phyloP scores from a whole-genome alignment of 64 coral and sea anemone species.

The Cladopsammia gracilis region DNA sequence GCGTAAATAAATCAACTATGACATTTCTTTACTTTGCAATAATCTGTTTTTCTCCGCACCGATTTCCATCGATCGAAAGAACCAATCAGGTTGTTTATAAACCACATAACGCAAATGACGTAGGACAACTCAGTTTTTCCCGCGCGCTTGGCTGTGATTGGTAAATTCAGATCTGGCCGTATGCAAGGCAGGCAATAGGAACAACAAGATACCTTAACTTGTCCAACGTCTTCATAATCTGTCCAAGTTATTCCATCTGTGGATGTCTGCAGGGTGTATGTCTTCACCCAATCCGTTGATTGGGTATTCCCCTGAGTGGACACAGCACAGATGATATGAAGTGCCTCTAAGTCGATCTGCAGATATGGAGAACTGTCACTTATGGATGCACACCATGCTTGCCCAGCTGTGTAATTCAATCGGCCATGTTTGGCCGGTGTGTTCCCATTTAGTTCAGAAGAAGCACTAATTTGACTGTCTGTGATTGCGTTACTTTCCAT shows the following conservation, averaged over 20 bases:
- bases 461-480: conserved; percentile 23
- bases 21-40: no score
- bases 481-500: background rate
- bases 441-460: conserved; percentile 8
- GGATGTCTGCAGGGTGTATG: conserved; percentile 48
- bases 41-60: no score
- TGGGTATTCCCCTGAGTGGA: conserved; percentile 67
- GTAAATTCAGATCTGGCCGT: no score
- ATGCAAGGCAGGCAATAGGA: no score
- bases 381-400: conserved; percentile 68
- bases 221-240: conserved; percentile 19
- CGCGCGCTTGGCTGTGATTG: no score
- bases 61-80: no score
- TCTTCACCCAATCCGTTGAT: conserved; percentile 68
- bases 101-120: no score
- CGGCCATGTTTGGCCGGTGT: conserved; percentile 48
- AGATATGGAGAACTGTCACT: conserved; percentile 69
- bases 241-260: conserved; percentile 30
- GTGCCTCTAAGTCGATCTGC: conserved; percentile 66
- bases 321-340: conserved; percentile 60
- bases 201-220: conserved; percentile 2
- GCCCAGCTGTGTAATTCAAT: conserved; percentile 43
- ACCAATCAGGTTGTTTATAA: no score
- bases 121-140: no score
- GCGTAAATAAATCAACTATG: no score